phyloP scores from a whole-genome alignment of 2,797 vertebrate genomes.

The Loriculus beryllinus region DNA sequence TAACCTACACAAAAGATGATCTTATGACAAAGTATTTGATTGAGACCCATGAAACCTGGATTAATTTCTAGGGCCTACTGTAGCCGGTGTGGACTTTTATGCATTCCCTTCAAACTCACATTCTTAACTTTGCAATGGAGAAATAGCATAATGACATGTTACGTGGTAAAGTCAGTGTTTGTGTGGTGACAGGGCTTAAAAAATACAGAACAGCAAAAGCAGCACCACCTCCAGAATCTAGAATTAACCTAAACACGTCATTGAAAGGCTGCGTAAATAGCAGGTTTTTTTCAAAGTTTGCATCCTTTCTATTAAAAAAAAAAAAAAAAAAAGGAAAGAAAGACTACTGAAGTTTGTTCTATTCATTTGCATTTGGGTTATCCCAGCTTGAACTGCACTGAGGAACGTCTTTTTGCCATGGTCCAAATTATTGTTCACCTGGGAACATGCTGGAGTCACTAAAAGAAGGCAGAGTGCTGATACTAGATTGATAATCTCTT shows the following conservation, averaged over 20 bases:
- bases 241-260: slow-evolving; percentile 36
- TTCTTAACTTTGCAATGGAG: not conserved
- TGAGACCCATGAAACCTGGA: not conserved
- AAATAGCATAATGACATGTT: not conserved
- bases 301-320: not conserved
- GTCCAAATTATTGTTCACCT: not conserved
- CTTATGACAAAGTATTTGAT: not conserved
- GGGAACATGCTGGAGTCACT: not conserved
- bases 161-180: not conserved
- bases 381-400: not conserved
- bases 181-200: not conserved
- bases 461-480: not conserved
- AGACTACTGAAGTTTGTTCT: not conserved
- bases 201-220: slow-evolving; percentile 26
- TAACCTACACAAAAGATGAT: not conserved
- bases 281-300: not conserved
- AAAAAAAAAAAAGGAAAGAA: not conserved
- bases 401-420: not conserved
- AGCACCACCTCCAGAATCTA: slow-evolving; percentile 50
- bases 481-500: not conserved
- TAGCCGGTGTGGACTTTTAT: not conserved
- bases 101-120: not conserved
- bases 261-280: not conserved
- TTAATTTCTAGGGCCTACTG: not conserved
- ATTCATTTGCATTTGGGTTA: not conserved